Evolutionary conservation across 2,113 vertebrate genomes (phyloP).

Genomic region (Gambusia affinis): DNA sequence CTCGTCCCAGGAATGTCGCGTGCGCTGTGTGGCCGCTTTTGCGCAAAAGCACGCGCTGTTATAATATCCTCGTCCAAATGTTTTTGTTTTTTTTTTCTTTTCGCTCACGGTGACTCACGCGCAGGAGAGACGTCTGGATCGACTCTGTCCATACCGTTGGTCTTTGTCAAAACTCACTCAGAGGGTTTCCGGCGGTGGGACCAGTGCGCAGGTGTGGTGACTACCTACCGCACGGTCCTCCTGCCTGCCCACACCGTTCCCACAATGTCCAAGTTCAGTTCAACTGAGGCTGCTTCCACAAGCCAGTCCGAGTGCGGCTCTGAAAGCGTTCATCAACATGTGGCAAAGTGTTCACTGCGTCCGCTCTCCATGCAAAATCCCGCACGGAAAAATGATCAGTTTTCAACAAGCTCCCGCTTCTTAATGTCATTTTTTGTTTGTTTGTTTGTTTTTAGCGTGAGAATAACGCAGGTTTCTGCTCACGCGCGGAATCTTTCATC

Average conservation of each 20-base stretch:
- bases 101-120: conserved; percentile 63
- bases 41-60: conserved; percentile 30
- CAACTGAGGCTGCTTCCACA: neutral
- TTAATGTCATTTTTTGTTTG: neutral
- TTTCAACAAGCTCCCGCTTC: neutral
- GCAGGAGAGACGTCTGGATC: conserved; percentile 59
- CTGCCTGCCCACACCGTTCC: neutral
- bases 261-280: neutral
- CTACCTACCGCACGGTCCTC: neutral
- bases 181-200: conserved; percentile 1
- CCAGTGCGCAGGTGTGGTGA: conserved; percentile 44
- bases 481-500: conserved; percentile 11
- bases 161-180: conserved; percentile 32
- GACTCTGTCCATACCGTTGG: conserved; percentile 20
- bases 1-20: conserved; percentile 38
- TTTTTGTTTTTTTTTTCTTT: neutral
- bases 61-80: conserved; percentile 45
- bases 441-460: too few relatives aligned
- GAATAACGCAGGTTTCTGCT: neutral
- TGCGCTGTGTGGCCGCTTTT: conserved; percentile 14
- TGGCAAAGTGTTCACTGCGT: conserved; percentile 24
- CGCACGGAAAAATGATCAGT: neutral
- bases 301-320: conserved; percentile 12
- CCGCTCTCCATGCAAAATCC: neutral
- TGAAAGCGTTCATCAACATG: neutral